Base-by-base conservation (phyloP, 2,797 vertebrate species). In the Alouatta caraya region DNA sequence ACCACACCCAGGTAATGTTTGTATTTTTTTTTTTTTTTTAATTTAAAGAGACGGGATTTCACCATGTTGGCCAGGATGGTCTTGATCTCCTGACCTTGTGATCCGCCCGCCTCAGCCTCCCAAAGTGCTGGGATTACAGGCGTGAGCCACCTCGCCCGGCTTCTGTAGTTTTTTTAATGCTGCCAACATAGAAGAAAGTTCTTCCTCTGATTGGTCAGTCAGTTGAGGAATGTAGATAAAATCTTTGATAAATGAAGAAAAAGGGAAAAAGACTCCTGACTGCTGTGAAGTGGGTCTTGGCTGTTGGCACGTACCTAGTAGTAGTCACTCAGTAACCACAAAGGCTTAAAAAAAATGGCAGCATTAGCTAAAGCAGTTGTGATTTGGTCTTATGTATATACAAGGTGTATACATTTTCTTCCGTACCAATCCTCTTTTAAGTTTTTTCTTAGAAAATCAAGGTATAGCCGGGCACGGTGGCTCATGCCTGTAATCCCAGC, bases 151-250 rank as follows among this genome's bases (percentile, higher is more conserved):
- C 3, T 2, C 37, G 37, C 37, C 37, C 37, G 37, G 37, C 37
- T 37, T 37, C 37, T 37, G 37, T 37, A 37, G 37, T 37, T 37
- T 37, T 84, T 37, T 88, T 37, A 75, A 80, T 82, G 75, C 79
- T 52, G 46, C 17, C 37, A 33, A 33, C 1, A 33, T 86, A 6
- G 52, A 79, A 39, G 46, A 82, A 70, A 57, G 94, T 59, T 88
- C 42, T 82, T 88, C 22, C 72, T 70, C 33, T 64, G 8, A 67
- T 76, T 59, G 73, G 48, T 86, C 81, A 76, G 67, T 89, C 76
- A 94, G 17, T 57, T 96, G 78, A 96, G 67, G 94, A 94, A 93
- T 85, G 59, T 52, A 93, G 90, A 39, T 85, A 72, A 64, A 96
- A 84, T 30, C 28, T 90, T 81, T 93, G 86, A 52, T 91, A 87